Conservation (phyloP, 2,113 vertebrate genomes). For the Ascaphus truei region DNA sequence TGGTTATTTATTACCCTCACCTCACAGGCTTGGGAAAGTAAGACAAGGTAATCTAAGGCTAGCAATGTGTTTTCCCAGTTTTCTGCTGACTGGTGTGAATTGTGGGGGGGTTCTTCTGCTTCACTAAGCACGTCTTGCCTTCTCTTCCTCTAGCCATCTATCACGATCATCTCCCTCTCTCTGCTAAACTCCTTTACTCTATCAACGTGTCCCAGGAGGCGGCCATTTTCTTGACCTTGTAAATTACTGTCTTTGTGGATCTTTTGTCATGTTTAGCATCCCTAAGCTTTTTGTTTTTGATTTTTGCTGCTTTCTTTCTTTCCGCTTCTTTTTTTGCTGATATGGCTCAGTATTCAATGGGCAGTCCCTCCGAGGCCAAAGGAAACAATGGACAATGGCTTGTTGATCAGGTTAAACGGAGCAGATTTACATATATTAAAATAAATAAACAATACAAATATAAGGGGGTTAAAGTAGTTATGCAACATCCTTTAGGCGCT, state of each 20-base stretch:
- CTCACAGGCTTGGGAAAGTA: slow-evolving; percentile 50
- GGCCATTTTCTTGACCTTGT: slow-evolving; percentile 74
- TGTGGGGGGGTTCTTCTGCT: slow-evolving; percentile 58
- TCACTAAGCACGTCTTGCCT: slow-evolving; percentile 73
- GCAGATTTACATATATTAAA: too few species aligned
- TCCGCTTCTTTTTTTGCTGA: slow-evolving; percentile 35
- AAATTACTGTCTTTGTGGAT: slow-evolving; percentile 62
- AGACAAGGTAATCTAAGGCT: slow-evolving; percentile 65
- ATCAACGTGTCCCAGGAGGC: slow-evolving; percentile 62
- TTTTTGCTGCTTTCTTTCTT: slow-evolving; percentile 20
- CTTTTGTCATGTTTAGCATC: slow-evolving; percentile 55
- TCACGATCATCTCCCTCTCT: slow-evolving; percentile 70
- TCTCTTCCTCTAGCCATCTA: slow-evolving; percentile 75
- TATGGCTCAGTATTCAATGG: slow-evolving; percentile 36
- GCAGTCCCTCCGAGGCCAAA: too few species aligned
- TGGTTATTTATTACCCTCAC: slow-evolving; percentile 64
- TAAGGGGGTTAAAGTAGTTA: too few species aligned
- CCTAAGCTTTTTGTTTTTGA: slow-evolving; percentile 37
- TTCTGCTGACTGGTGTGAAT: slow-evolving; percentile 74
- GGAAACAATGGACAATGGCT: too few species aligned
- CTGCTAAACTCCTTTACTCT: slow-evolving; percentile 45
- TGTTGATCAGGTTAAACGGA: too few species aligned
- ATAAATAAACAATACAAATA: too few species aligned
- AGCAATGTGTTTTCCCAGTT: slow-evolving; percentile 52
- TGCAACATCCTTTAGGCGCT: too few species aligned